Percentiles rank a stretch among this genome's conserved stretches.
phyloP scores from a whole-genome alignment of 1,140 invertebrate species.

The Caerostris darwini region DNA sequence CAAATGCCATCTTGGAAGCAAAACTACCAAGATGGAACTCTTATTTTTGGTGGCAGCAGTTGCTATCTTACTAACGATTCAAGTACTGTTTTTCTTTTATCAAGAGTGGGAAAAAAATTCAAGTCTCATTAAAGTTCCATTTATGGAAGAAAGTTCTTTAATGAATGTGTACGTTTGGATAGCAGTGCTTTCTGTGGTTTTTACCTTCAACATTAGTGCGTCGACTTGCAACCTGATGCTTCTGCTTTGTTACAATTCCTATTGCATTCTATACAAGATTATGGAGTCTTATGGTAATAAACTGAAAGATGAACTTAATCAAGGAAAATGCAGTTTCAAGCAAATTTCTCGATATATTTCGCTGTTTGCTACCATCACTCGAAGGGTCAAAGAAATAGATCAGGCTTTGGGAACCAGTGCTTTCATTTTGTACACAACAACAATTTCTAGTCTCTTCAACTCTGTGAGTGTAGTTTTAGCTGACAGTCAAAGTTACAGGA shows the following conservation, averaged over 20 bases:
- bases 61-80: neutral
- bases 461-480: slow-evolving; percentile 7
- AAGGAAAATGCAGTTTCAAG: neutral
- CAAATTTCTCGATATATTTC: neutral
- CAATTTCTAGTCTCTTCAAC: slow-evolving; percentile 48
- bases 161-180: neutral
- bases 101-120: neutral
- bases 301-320: neutral
- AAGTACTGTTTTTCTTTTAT: neutral
- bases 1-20: neutral
- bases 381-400: neutral
- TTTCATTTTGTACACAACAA: neutral
- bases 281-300: neutral
- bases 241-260: slow-evolving; percentile 21
- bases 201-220: neutral
- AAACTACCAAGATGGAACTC: neutral
- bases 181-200: neutral
- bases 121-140: neutral
- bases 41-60: neutral
- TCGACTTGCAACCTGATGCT: neutral
- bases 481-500: neutral
- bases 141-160: neutral
- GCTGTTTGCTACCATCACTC: neutral
- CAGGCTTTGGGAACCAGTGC: slow-evolving; percentile 4
- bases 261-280: neutral